A percentile compares a stretch with the other conserved stretches of the same genome.
Evolutionary conservation across 2,888 invertebrate species (phyloP).

Genomic region (Aphodius sticticus): DNA sequence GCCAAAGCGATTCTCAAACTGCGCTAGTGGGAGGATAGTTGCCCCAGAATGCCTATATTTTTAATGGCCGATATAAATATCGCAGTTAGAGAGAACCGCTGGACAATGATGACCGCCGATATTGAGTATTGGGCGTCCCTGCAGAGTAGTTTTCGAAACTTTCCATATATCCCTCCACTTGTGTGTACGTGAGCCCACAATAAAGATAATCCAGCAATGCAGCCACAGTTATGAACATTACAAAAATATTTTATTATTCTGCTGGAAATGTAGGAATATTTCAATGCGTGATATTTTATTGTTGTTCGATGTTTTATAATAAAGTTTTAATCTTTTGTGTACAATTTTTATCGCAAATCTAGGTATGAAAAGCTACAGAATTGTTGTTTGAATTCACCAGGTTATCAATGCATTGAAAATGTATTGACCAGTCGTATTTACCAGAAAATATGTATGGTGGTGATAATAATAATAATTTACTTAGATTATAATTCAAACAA

Average conservation of each 20-base stretch:
- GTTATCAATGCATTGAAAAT: too few relatives aligned
- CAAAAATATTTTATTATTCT: background rate
- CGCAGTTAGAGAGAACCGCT: background rate
- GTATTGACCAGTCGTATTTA: too few relatives aligned
- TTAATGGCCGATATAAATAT: slow-evolving; percentile 4
- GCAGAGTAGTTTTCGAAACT: slow-evolving; percentile 4
- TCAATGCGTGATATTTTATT: too few relatives aligned
- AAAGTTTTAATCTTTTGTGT: too few relatives aligned
- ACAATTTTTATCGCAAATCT: too few relatives aligned
- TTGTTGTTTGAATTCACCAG: too few relatives aligned
- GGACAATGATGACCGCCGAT: background rate
- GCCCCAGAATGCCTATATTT: background rate
- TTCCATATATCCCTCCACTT: background rate
- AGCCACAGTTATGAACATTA: background rate
- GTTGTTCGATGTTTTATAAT: too few relatives aligned
- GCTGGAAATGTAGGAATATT: too few relatives aligned
- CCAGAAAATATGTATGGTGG: too few relatives aligned
- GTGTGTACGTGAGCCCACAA: background rate
- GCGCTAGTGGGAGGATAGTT: background rate
- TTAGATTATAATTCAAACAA: too few relatives aligned
- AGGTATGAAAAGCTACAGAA: too few relatives aligned
- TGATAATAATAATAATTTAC: too few relatives aligned
- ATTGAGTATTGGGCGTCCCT: background rate
- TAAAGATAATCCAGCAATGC: background rate
- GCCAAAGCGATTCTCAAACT: background rate